A percentile compares a stretch with the other conserved stretches of the same genome.
Conservation (phyloP, 2,888 invertebrate species). For the Pristionchus exspectatus region DNA sequence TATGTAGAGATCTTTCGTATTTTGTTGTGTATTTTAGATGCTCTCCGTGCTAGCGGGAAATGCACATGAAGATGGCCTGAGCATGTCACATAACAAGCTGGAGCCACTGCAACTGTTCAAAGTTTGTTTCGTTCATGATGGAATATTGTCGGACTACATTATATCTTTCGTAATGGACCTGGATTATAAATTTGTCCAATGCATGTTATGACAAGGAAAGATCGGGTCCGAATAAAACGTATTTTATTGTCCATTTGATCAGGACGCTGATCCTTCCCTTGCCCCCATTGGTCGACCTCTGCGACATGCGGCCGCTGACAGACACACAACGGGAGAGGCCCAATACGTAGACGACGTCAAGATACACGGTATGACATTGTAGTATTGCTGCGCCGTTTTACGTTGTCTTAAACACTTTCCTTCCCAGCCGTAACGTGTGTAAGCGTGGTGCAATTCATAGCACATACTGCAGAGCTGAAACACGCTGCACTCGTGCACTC, state of each 20-base stretch:
- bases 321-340: slow-evolving; percentile 92
- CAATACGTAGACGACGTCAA: slow-evolving; percentile 90
- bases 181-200: too few species aligned
- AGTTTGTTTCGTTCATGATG: neutral
- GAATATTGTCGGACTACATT: too few species aligned
- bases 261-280: neutral
- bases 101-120: slow-evolving; percentile 52
- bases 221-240: too few species aligned
- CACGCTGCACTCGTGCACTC: slow-evolving; percentile 89
- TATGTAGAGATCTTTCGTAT: too few species aligned
- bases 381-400: too few species aligned
- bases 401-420: neutral
- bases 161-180: too few species aligned
- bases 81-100: neutral
- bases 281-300: slow-evolving; percentile 85
- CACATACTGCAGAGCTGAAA: slow-evolving; percentile 2
- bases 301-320: slow-evolving; percentile 87
- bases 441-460: neutral
- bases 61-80: neutral
- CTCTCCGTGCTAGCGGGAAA: neutral
- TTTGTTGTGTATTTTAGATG: slow-evolving; percentile 23
- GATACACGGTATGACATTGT: slow-evolving; percentile 54
- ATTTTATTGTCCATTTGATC: too few species aligned
- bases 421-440: neutral
- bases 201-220: too few species aligned